Evolutionary conservation across 2,113 vertebrate species (phyloP), one percentile per base, ranked within the genome.

Genomic region (Aleadryas rufinucha): DNA sequence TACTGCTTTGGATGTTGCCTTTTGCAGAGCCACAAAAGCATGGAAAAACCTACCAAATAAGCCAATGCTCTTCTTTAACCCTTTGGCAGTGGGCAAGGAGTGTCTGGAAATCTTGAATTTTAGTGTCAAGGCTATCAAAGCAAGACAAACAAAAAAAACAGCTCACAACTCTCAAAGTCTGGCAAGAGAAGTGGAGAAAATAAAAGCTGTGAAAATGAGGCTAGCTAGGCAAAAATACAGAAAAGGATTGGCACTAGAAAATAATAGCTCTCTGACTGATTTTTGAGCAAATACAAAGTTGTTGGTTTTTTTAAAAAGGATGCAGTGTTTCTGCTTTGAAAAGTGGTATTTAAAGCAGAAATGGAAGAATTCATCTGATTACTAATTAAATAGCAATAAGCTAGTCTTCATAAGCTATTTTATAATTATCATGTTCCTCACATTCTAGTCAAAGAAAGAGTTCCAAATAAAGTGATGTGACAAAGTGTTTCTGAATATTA

Each of bases 21-120:
- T 95, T 84, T 85, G 54, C 17, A 94, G 92, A 89, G 70, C 63
- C 26, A 8, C 96, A 94, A 96, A 97, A 95, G 54, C 60, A 96
- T 78, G 93, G 85, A 90, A 97, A 97, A 96, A 95, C 47, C 92
- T 89, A 87, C 84, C 54, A 75, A 84, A 94, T 35, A 77, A 93
- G 72, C 41, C 72, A 89, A 45, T 16, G 42, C 19, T 91, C 81
- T 92, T 91, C 92, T 96, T 96, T 95, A 96, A 96, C 77, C 86
- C 94, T 96, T 96, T 87, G 93, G 84, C 94, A 96, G 52, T 93
- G 70, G 82, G 63, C 39, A 94, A 78, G n/a, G 37, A 44, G 45
- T 75, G 84, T 95, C 93, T 96, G 92, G 96, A 97, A 97, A 96
- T 92, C 65, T 68, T 96, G 94, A 95, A 85, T 96, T 84, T 75